Percentiles rank a stretch among this genome's conserved stretches.
phyloP scores from a whole-genome alignment of 2,888 invertebrate species.

The Melinopterus prodromus region DNA sequence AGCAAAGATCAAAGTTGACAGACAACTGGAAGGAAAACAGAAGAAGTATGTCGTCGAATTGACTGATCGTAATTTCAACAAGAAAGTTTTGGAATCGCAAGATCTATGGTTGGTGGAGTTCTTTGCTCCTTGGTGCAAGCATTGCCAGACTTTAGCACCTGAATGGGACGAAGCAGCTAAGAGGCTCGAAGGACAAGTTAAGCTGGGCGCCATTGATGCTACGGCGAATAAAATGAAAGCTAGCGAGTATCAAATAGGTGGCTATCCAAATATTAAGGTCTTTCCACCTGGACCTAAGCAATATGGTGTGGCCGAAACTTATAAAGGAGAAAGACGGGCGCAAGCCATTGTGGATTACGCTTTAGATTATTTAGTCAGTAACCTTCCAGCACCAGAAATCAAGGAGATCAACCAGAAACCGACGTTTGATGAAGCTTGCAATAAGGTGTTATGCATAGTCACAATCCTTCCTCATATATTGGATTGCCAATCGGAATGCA shows the following conservation, averaged over 20 bases:
- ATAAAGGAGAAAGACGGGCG: not conserved
- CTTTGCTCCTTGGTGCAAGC: constrained; percentile 93
- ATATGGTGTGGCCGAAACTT: not conserved
- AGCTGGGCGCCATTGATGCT: constrained; percentile 92
- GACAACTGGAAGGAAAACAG: constrained; percentile 5
- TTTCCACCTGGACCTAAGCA: constrained; percentile 78
- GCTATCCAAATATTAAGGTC: constrained; percentile 93
- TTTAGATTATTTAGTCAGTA: constrained; percentile 67
- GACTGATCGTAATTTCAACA: constrained; percentile 92
- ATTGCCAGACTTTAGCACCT: constrained; percentile 91
- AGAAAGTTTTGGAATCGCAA: constrained; percentile 83
- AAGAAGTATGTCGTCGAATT: constrained; percentile 82
- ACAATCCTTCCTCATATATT: constrained; percentile 94
- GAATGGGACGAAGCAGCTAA: constrained; percentile 92
- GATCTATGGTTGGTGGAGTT: constrained; percentile 96
- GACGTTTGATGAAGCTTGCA: constrained; percentile 78
- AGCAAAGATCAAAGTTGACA: constrained; percentile 64
- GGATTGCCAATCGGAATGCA: constrained; percentile 93
- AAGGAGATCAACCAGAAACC: constrained; percentile 65
- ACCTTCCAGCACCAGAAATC: constrained; percentile 84
- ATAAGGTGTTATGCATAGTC: constrained; percentile 90
- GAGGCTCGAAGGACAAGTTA: constrained; percentile 91
- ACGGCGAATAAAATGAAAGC: constrained; percentile 84
- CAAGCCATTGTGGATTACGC: constrained; percentile 87
- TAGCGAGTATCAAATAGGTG: constrained; percentile 80